Conservation (phyloP, 2,888 invertebrate species). For the Hydriomena furcata region DNA sequence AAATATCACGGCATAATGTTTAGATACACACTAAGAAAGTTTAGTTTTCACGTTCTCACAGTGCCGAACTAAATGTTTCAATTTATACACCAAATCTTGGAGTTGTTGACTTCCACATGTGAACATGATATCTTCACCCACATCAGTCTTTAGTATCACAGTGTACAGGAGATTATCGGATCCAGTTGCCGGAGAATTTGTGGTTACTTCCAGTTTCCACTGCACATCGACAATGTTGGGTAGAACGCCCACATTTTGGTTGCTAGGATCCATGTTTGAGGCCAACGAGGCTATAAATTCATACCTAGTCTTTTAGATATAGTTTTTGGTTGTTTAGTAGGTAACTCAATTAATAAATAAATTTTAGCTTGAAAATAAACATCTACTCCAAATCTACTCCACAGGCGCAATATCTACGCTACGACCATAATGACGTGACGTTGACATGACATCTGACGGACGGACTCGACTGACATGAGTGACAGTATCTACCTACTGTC, state of each 20-base stretch:
- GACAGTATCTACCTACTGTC: too few relatives aligned
- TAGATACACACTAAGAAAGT: constrained; percentile 45
- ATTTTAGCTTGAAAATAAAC: too few relatives aligned
- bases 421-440: too few relatives aligned
- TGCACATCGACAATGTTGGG: constrained; percentile 83
- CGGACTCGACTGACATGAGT: too few relatives aligned
- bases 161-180: constrained; percentile 74
- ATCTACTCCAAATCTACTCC: too few relatives aligned
- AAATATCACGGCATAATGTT: not conserved
- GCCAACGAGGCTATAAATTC: not conserved
- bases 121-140: constrained; percentile 79
- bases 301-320: not conserved
- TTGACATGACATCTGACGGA: too few relatives aligned
- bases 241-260: constrained; percentile 51
- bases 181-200: constrained; percentile 66
- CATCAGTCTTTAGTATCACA: constrained; percentile 67
- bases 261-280: constrained; percentile 43
- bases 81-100: constrained; percentile 86
- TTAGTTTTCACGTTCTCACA: constrained; percentile 81
- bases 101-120: constrained; percentile 85
- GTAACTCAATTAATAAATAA: too few relatives aligned
- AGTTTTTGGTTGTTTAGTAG: too few relatives aligned
- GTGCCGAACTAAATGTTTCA: constrained; percentile 86
- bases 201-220: constrained; percentile 84
- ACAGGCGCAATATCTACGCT: too few relatives aligned